These are phyloP conservation scores for Doryteuthis pealeii DNA, from an alignment of 1,140 invertebrate genomes.

Conservation along the genomic window DNA sequence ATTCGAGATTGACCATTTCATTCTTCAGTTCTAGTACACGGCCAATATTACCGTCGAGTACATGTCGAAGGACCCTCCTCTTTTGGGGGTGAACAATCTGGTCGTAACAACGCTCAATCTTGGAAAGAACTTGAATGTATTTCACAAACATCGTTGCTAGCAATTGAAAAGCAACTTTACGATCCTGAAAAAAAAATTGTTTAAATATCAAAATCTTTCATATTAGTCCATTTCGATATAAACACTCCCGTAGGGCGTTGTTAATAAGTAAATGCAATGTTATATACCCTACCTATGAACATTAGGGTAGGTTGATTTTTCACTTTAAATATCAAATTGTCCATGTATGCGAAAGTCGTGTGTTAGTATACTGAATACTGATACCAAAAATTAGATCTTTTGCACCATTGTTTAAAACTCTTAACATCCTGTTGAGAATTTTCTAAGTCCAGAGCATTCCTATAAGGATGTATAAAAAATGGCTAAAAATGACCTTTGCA, in stretches of 20 bases:
- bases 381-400: too few relatives aligned
- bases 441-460: too few relatives aligned
- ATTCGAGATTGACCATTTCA: slow-evolving; percentile 82
- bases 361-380: too few relatives aligned
- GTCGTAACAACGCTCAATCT: slow-evolving; percentile 81
- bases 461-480: too few relatives aligned
- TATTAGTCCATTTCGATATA: not conserved
- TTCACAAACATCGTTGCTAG: slow-evolving; percentile 69
- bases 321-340: too few relatives aligned
- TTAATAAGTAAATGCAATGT: not conserved
- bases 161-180: slow-evolving; percentile 57
- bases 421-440: too few relatives aligned
- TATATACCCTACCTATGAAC: not conserved
- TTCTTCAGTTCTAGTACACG: slow-evolving; percentile 69
- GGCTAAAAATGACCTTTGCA: too few relatives aligned
- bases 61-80: slow-evolving; percentile 73
- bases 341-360: too few relatives aligned
- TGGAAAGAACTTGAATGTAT: slow-evolving; percentile 77
- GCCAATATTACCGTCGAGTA: slow-evolving; percentile 79
- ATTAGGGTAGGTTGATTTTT: too few relatives aligned
- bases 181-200: slow-evolving; percentile 54
- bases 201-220: not conserved
- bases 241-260: not conserved
- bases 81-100: slow-evolving; percentile 93
- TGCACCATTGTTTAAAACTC: too few relatives aligned